Evolutionary conservation across 2,797 vertebrate genomes (phyloP).

Genomic region (Synaphobranchus kaupii): DNA sequence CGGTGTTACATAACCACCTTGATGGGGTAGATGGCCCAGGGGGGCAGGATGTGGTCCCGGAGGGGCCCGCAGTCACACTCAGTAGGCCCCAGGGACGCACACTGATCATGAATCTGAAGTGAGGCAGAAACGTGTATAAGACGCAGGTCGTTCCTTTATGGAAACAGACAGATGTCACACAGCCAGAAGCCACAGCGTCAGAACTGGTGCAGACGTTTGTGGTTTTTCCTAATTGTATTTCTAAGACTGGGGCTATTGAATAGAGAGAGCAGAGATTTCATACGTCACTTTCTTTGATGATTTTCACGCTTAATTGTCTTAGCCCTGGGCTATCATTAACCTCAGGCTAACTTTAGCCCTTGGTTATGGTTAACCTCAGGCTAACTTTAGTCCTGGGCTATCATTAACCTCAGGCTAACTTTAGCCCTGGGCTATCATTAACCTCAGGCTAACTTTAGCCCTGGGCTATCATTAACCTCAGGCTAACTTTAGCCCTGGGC

Average conservation of each 20-base stretch:
- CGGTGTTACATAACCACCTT: conserved; percentile 62
- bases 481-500: no score
- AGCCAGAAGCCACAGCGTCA: not conserved
- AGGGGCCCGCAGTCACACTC: conserved; percentile 80
- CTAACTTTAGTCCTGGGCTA: no score
- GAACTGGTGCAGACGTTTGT: not conserved
- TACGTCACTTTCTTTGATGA: not conserved
- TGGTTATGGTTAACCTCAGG: no score
- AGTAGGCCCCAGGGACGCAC: conserved; percentile 61
- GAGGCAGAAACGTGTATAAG: conserved; percentile 22
- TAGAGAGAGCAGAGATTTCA: not conserved
- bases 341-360: not conserved
- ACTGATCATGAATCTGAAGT: conserved; percentile 83
- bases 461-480: not conserved
- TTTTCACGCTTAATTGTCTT: not conserved
- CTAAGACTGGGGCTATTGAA: not conserved
- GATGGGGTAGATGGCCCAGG: conserved; percentile 81
- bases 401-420: not conserved
- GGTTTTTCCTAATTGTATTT: not conserved
- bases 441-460: not conserved
- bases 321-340: not conserved
- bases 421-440: not conserved
- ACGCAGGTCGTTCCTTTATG: not conserved
- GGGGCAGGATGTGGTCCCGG: conserved; percentile 84
- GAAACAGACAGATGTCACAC: not conserved